Conservation (phyloP, 2,797 vertebrate genomes). For the Clamator glandarius region DNA sequence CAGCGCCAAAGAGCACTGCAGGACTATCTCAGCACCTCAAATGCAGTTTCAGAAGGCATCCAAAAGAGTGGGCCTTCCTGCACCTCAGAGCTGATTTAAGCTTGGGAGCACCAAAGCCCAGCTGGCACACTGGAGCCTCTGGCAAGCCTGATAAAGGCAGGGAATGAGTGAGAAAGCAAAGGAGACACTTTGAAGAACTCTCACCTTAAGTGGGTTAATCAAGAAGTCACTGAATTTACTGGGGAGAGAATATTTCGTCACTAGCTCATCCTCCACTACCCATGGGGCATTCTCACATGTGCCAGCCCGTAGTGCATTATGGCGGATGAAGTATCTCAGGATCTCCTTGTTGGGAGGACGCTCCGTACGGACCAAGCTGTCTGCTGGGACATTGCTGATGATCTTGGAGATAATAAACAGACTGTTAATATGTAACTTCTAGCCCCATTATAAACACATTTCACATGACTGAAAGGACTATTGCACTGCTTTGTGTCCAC, state of each 20-base stretch:
- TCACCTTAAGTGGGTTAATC: conserved; percentile 95
- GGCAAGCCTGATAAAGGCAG: background rate
- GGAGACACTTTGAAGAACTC: background rate
- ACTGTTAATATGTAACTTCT: background rate
- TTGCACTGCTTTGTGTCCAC: background rate
- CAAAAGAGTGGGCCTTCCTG: background rate
- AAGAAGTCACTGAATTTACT: conserved; percentile 99
- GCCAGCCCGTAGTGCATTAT: conserved; percentile 90
- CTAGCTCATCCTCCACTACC: conserved; percentile 96
- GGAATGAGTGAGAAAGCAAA: background rate
- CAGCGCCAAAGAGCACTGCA: background rate
- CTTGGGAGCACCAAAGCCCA: background rate
- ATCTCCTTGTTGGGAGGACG: conserved; percentile 99
- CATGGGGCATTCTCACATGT: conserved; percentile 94
- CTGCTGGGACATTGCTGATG: conserved; percentile 91
- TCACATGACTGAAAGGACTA: background rate
- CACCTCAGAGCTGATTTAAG: background rate
- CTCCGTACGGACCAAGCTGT: conserved; percentile 92
- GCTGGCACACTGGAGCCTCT: background rate
- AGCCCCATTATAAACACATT: background rate
- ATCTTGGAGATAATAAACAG: conserved; percentile 74
- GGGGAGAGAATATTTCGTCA: conserved; percentile 93
- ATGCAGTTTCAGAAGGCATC: background rate
- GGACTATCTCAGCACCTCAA: background rate
- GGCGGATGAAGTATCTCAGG: conserved; percentile 96